Evolutionary conservation across 2,797 vertebrate species (phyloP).

Genomic region (Enteromius anoplus): DNA sequence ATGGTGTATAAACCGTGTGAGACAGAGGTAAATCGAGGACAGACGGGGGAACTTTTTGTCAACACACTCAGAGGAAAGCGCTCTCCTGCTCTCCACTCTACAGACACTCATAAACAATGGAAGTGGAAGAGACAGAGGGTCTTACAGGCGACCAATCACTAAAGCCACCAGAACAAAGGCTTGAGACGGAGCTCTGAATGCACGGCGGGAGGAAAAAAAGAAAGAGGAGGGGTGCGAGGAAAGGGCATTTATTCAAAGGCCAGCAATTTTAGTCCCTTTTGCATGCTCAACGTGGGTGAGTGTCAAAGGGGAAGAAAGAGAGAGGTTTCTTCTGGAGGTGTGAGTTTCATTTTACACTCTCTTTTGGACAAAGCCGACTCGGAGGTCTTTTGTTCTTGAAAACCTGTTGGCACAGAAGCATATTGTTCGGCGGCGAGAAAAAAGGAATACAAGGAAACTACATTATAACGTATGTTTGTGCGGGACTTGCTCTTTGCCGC

Average conservation of each 20-base stretch:
- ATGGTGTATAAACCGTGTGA: conserved; percentile 12
- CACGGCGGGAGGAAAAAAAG: background rate
- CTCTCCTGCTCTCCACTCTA: conserved; percentile 17
- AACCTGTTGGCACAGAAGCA: conserved; percentile 41
- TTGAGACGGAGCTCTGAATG: conserved; percentile 42
- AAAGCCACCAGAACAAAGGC: conserved; percentile 71
- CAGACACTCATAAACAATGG: conserved; percentile 67
- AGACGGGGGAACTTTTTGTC: conserved; percentile 51
- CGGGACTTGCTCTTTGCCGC: background rate
- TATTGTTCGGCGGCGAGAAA: background rate
- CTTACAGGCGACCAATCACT: conserved; percentile 69
- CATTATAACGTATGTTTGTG: background rate
- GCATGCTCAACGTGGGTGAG: conserved; percentile 51
- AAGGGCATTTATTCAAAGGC: conserved; percentile 49
- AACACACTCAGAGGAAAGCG: conserved; percentile 65
- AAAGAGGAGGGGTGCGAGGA: conserved; percentile 62
- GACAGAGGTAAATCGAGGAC: conserved; percentile 52
- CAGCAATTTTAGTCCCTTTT: conserved; percentile 13
- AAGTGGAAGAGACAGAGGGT: conserved; percentile 52
- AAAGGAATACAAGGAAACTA: conserved; percentile 34
- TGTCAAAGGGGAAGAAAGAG: conserved; percentile 54
- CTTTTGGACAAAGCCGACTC: conserved; percentile 28
- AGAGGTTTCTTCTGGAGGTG: conserved; percentile 43
- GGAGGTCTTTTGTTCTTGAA: conserved; percentile 39
- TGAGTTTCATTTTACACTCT: conserved; percentile 34